Percentiles rank a stretch among this genome's conserved stretches.
phyloP scores from a whole-genome alignment of 30 jellyfish, hydroid and myxozoan species.

The Hydractinia echinata region DNA sequence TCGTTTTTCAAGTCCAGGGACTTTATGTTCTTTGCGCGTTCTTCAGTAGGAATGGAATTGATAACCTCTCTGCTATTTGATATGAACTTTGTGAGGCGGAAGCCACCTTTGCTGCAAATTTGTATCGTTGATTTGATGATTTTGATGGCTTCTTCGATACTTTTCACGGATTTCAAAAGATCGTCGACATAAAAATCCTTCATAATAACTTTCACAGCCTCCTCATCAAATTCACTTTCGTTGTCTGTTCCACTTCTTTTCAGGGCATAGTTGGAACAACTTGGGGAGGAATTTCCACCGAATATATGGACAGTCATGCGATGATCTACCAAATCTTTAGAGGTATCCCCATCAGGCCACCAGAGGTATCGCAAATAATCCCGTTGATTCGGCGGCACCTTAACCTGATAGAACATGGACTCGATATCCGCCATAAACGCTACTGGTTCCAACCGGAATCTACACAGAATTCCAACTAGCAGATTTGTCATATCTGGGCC shows the following conservation, averaged over 20 bases:
- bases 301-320: too few species aligned
- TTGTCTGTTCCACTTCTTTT: background rate
- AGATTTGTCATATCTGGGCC: conserved; percentile 30
- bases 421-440: conserved; percentile 34
- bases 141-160: too few species aligned
- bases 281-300: too few species aligned
- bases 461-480: conserved; percentile 10
- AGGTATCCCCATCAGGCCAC: conserved; percentile 36
- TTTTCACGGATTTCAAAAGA: too few species aligned
- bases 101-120: background rate
- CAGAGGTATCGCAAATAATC: conserved; percentile 29
- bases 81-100: conserved; percentile 17
- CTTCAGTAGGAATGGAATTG: conserved; percentile 28
- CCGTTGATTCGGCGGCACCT: conserved; percentile 14
- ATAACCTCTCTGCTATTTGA: conserved; percentile 33
- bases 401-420: conserved; percentile 37
- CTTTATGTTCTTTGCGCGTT: conserved; percentile 18
- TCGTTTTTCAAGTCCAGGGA: too few species aligned
- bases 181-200: too few species aligned
- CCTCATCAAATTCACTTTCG: background rate
- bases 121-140: too few species aligned
- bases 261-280: too few species aligned
- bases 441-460: conserved; percentile 36
- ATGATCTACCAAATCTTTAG: too few species aligned
- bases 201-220: too few species aligned